A percentile compares a stretch with the other conserved stretches of the same genome.
phyloP scores from a whole-genome alignment of 2,797 vertebrate species.

The Paratrypauchen microcephalus region DNA sequence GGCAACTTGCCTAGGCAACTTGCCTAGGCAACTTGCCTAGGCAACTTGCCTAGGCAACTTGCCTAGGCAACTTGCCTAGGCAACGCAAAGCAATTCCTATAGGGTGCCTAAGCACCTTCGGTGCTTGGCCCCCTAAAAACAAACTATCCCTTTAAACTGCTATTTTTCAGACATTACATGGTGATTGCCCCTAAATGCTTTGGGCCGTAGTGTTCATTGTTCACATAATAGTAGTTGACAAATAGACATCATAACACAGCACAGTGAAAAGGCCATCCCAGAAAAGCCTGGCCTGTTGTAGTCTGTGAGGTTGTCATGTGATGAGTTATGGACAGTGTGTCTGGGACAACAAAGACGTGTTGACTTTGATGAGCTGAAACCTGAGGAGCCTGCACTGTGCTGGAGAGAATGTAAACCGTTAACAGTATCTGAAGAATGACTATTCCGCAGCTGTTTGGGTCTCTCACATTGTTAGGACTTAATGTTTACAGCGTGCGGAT shows the following conservation, averaged over 20 bases:
- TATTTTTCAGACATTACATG: neutral
- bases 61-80: no score
- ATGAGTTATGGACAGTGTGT: slow-evolving; percentile 9
- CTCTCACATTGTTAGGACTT: slow-evolving; percentile 8
- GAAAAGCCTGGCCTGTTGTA: neutral
- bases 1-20: no score
- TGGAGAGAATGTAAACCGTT: slow-evolving; percentile 17
- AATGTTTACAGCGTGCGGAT: slow-evolving; percentile 9
- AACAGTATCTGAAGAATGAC: slow-evolving; percentile 30
- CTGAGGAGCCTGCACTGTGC: slow-evolving; percentile 22
- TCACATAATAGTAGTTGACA: neutral
- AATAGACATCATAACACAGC: neutral
- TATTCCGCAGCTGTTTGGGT: slow-evolving; percentile 29
- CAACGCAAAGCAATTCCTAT: no score
- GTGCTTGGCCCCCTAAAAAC: no score
- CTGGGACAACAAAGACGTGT: slow-evolving; percentile 15
- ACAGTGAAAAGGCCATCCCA: slow-evolving; percentile 5
- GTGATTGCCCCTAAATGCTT: neutral
- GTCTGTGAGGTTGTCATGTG: neutral
- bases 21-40: no score
- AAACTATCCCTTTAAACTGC: no score
- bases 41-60: no score
- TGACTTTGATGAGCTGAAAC: slow-evolving; percentile 43
- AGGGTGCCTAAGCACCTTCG: no score
- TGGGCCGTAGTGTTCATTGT: neutral